Evolutionary conservation across 2,888 invertebrate species (phyloP).

Genomic region (Nephrotoma guestfalica): DNA sequence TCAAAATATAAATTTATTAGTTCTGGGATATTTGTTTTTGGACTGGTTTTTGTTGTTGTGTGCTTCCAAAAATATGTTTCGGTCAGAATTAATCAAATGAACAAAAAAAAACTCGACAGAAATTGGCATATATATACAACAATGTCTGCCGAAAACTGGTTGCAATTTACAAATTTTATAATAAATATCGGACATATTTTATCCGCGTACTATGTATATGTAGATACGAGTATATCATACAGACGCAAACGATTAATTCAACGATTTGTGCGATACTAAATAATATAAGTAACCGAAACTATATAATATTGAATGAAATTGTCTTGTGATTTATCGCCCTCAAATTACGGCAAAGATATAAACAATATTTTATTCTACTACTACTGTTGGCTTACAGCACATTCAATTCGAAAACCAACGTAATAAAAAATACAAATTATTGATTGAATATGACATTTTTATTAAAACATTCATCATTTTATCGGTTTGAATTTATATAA

Average conservation of each 20-base stretch:
- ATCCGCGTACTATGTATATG: background rate
- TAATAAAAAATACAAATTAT: background rate
- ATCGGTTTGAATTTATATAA: background rate
- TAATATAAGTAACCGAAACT: background rate
- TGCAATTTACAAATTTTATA: background rate
- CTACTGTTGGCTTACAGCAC: background rate
- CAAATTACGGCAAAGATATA: background rate
- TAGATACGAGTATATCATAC: background rate
- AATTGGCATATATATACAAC: background rate
- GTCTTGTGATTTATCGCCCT: background rate
- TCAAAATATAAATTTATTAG: background rate
- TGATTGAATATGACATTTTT: slow-evolving; percentile 2
- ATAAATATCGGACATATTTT: background rate
- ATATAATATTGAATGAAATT: background rate
- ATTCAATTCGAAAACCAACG: background rate
- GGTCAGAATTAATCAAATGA: background rate
- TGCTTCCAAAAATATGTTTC: background rate
- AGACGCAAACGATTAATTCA: background rate
- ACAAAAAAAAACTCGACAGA: background rate
- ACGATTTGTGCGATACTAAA: background rate
- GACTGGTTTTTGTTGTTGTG: background rate
- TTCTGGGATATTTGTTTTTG: background rate
- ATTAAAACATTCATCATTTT: slow-evolving; percentile 1
- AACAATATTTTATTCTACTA: background rate
- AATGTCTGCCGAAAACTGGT: background rate